A percentile compares a stretch with the other conserved stretches of the same genome.
These are phyloP conservation scores for Lamellibrachia columna DNA, from an alignment of 2,888 invertebrate genomes.

Conservation along the genomic window DNA sequence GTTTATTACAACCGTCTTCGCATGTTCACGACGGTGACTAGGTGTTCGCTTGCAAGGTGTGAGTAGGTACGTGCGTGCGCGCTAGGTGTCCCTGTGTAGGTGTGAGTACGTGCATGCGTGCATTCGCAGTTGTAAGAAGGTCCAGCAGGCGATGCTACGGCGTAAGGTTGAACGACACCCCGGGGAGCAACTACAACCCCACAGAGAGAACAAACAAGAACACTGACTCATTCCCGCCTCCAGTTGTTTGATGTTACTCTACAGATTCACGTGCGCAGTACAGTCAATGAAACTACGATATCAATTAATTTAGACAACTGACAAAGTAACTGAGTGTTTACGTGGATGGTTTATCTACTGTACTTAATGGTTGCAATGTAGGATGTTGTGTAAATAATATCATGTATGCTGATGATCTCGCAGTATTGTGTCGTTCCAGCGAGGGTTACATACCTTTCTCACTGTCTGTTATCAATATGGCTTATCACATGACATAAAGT, in stretches of 20 bases:
- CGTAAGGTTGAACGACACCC: not conserved
- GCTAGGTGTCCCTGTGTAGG: not conserved
- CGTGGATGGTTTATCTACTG: no score
- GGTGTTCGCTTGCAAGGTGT: not conserved
- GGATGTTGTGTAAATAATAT: no score
- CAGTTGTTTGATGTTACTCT: not conserved
- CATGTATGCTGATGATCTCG: no score
- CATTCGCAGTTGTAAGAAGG: not conserved
- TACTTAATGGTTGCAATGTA: no score
- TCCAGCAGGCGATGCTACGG: not conserved
- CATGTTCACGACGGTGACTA: not conserved
- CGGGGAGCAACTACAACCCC: not conserved
- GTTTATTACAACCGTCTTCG: not conserved
- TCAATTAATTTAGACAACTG: not conserved
- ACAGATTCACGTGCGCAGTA: not conserved
- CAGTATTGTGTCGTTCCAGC: no score
- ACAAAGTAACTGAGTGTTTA: not conserved
- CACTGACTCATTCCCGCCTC: not conserved
- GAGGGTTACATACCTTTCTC: no score
- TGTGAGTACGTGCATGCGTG: not conserved
- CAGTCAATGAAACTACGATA: not conserved
- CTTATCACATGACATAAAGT: no score
- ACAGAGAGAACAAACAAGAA: not conserved
- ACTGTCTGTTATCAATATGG: no score
- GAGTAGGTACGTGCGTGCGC: not conserved